These are phyloP conservation scores for Limonius californicus DNA, from an alignment of 1,140 invertebrate species.

Conservation along the genomic window DNA sequence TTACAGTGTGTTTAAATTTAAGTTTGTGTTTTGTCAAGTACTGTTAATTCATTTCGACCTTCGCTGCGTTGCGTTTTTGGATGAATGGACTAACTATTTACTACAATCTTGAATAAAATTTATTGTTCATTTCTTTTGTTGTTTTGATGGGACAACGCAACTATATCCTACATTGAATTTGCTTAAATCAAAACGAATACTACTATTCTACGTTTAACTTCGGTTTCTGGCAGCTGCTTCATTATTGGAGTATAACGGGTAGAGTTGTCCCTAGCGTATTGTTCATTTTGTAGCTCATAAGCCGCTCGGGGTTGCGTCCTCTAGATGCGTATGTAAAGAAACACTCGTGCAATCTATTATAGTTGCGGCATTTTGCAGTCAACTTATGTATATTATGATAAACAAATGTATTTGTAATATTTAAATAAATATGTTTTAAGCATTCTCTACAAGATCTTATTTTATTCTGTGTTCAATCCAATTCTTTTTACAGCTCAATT, in stretches of 20 bases:
- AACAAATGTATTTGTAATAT: slow-evolving; percentile 42
- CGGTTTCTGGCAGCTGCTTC: slow-evolving; percentile 12
- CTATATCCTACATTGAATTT: neutral
- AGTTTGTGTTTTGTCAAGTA: too few relatives aligned
- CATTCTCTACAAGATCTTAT: slow-evolving; percentile 12
- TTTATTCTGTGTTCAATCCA: too few relatives aligned
- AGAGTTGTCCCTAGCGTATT: slow-evolving; percentile 11
- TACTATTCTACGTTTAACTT: slow-evolving; percentile 3
- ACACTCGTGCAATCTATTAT: slow-evolving; percentile 39
- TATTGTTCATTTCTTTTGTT: neutral
- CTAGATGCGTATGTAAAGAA: slow-evolving; percentile 17
- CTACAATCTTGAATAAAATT: neutral
- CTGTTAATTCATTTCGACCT: neutral
- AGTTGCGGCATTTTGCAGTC: slow-evolving; percentile 35
- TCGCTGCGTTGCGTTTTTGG: neutral
- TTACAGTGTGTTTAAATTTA: too few relatives aligned
- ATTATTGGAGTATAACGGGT: slow-evolving; percentile 5
- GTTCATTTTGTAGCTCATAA: slow-evolving; percentile 19
- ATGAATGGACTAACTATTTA: neutral
- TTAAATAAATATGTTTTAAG: slow-evolving; percentile 39
- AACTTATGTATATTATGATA: slow-evolving; percentile 35
- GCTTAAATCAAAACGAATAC: neutral
- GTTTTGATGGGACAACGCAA: neutral
- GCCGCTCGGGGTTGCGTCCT: slow-evolving; percentile 14
- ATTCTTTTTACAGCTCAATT: too few relatives aligned